These are phyloP conservation scores for Parazoanthus swiftii DNA, from an alignment of 92 coral and sea anemone species.

Conservation along the genomic window DNA sequence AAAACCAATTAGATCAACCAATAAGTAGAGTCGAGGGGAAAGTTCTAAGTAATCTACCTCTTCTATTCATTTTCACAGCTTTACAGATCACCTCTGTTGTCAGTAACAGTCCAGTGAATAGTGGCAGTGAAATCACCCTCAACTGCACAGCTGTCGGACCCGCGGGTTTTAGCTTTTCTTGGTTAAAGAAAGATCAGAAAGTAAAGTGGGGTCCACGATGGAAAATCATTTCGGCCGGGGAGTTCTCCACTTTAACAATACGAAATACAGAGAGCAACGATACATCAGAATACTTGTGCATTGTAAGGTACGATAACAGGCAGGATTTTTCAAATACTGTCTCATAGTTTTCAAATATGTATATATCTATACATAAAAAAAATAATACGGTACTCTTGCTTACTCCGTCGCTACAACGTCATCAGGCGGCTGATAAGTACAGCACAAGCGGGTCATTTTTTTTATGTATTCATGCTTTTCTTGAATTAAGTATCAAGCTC, in stretches of 20 bases:
- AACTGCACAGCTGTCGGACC: slow-evolving; percentile 32
- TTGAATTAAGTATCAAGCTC: too few species aligned
- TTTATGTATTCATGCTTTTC: too few species aligned
- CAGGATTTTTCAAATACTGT: too few species aligned
- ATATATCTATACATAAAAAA: too few species aligned
- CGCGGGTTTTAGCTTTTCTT: slow-evolving; percentile 10
- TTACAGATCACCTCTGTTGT: neutral
- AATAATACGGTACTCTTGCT: too few species aligned
- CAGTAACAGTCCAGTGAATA: slow-evolving; percentile 2
- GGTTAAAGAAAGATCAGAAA: neutral
- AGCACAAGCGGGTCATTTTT: too few species aligned
- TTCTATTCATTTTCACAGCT: neutral
- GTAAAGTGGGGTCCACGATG: slow-evolving; percentile 21
- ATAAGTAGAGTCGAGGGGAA: too few species aligned
- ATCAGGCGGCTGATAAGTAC: too few species aligned
- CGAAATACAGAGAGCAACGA: neutral
- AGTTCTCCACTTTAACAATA: slow-evolving; percentile 17
- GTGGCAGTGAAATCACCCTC: neutral
- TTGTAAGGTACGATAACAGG: neutral
- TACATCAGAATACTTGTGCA: neutral
- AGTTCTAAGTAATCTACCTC: neutral
- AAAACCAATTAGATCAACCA: too few species aligned
- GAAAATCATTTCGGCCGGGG: slow-evolving; percentile 10
- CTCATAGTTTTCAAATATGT: too few species aligned
- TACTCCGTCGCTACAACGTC: too few species aligned